These are phyloP conservation scores for Pedetes capensis DNA, from an alignment of 2,113 vertebrate species.

Conservation along the genomic window DNA sequence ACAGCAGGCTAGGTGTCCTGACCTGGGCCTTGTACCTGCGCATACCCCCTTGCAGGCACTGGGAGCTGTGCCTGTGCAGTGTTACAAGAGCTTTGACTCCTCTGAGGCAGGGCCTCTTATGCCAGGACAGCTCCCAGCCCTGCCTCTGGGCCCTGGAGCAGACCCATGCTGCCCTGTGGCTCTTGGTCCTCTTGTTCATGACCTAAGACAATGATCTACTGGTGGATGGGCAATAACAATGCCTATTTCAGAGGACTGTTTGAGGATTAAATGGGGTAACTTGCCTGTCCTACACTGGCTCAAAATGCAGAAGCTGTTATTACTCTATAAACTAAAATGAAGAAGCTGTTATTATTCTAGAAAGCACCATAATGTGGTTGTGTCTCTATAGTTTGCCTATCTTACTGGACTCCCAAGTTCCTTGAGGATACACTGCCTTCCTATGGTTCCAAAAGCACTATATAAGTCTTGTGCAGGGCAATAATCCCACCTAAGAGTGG, in stretches of 20 bases:
- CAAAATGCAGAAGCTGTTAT: background rate
- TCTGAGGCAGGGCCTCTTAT: background rate
- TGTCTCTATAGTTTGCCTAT: background rate
- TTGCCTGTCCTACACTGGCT: background rate
- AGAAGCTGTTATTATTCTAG: background rate
- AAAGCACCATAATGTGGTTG: background rate
- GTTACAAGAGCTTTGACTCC: background rate
- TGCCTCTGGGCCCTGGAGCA: background rate
- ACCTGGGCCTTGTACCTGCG: background rate
- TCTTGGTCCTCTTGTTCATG: background rate
- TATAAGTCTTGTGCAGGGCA: fast-evolving
- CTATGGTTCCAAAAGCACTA: background rate
- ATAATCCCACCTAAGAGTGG: background rate
- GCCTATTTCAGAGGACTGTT: background rate
- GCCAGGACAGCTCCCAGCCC: background rate
- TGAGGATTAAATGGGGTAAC: background rate
- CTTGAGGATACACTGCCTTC: background rate
- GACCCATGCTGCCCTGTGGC: background rate
- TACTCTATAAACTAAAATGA: background rate
- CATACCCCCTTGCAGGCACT: background rate
- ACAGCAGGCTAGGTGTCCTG: background rate
- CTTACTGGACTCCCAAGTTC: background rate
- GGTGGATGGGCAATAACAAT: too few species aligned
- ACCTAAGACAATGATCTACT: background rate
- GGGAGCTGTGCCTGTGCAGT: too few species aligned